These are phyloP conservation scores for Embiotoca jacksoni DNA, from an alignment of 2,113 vertebrate genomes.

Conservation along the genomic window DNA sequence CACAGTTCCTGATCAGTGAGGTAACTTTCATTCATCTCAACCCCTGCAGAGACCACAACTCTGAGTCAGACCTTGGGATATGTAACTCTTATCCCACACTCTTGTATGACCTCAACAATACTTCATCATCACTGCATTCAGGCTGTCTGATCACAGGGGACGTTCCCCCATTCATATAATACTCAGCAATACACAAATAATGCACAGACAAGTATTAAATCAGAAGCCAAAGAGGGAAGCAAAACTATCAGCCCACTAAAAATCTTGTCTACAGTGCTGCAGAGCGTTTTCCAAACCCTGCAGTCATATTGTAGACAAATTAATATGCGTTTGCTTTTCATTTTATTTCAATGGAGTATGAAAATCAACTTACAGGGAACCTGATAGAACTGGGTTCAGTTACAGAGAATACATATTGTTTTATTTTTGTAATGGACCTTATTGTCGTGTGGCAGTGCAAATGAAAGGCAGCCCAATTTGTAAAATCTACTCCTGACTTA, in stretches of 20 bases:
- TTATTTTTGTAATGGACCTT: constrained; percentile 65
- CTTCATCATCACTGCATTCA: constrained; percentile 48
- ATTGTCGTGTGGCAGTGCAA: constrained; percentile 50
- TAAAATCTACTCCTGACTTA: constrained; percentile 52
- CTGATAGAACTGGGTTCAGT: constrained; percentile 34
- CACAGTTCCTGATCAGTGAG: constrained; percentile 54
- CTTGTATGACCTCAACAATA: constrained; percentile 45
- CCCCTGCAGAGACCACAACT: constrained; percentile 40
- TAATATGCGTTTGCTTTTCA: neutral
- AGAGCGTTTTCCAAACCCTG: neutral
- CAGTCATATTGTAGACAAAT: constrained; percentile 3
- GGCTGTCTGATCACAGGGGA: constrained; percentile 42
- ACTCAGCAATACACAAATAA: constrained; percentile 43
- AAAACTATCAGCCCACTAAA: constrained; percentile 25
- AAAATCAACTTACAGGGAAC: constrained; percentile 17
- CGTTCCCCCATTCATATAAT: constrained; percentile 20
- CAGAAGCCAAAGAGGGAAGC: constrained; percentile 6
- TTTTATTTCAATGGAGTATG: constrained; percentile 27
- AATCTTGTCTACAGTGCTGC: neutral
- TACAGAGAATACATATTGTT: constrained; percentile 39
- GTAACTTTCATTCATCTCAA: constrained; percentile 52
- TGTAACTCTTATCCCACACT: constrained; percentile 35
- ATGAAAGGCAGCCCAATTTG: constrained; percentile 60
- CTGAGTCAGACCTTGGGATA: constrained; percentile 36
- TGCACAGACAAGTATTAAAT: constrained; percentile 21